phyloP scores from a whole-genome alignment of 1,140 invertebrate species.

The Lepidurus couesii region DNA sequence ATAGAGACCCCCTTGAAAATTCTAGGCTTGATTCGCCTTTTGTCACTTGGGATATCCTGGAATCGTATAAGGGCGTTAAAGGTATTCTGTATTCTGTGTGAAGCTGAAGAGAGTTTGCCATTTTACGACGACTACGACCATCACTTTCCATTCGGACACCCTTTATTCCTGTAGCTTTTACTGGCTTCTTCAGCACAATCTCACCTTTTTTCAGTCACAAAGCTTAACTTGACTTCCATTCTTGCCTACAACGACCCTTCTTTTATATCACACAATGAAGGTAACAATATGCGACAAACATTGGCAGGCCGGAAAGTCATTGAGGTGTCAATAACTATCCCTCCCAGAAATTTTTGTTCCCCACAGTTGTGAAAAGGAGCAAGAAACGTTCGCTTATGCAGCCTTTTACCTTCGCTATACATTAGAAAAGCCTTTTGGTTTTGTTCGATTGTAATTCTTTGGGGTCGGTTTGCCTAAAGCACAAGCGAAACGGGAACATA shows the following conservation, averaged over 20 bases:
- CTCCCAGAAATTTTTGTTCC: background rate
- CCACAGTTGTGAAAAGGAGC: background rate
- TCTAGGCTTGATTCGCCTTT: slow-evolving; percentile 21
- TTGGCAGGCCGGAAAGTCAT: slow-evolving; percentile 17
- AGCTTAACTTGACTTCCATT: slow-evolving; percentile 22
- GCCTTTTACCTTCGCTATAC: background rate
- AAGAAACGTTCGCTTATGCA: background rate
- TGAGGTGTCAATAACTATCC: slow-evolving; percentile 1
- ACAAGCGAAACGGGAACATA: background rate
- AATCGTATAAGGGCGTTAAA: slow-evolving; percentile 14
- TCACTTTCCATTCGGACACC: background rate
- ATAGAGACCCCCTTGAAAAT: slow-evolving; percentile 19
- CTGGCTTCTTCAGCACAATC: slow-evolving; percentile 14
- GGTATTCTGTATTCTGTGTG: background rate
- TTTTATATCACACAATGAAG: slow-evolving; percentile 9
- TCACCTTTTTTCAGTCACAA: slow-evolving; percentile 1
- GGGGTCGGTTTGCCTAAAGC: background rate
- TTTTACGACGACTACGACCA: slow-evolving; percentile 6
- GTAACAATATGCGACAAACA: background rate
- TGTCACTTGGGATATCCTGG: slow-evolving; percentile 17
- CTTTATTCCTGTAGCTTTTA: background rate
- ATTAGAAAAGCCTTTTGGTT: background rate
- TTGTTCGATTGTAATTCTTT: background rate
- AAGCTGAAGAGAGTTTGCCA: slow-evolving; percentile 15
- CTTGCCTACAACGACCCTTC: slow-evolving; percentile 17